Evolutionary conservation across 2,797 vertebrate species (phyloP).

Genomic region (Glossophaga mutica): DNA sequence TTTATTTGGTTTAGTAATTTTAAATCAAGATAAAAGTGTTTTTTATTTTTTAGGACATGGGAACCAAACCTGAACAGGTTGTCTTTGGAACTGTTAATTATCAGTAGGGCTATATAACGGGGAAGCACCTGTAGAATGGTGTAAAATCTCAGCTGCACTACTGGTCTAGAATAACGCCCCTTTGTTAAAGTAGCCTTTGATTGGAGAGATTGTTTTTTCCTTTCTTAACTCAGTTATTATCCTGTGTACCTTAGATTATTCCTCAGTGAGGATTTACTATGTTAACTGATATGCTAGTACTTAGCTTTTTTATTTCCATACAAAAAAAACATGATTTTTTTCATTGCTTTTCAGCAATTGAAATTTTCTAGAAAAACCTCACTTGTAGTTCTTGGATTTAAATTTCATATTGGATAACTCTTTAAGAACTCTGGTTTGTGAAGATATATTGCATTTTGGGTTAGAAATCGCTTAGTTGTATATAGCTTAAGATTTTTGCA

Average conservation of each 20-base stretch:
- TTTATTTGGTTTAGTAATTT: constrained; percentile 35
- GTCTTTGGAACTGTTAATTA: not conserved
- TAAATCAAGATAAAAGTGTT: not conserved
- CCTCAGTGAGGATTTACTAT: not conserved
- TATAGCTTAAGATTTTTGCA: not conserved
- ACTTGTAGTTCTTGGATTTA: constrained; percentile 27
- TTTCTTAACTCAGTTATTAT: not conserved
- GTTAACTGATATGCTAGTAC: not conserved
- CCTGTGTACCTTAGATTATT: not conserved
- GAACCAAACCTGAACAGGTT: not conserved
- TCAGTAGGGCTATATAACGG: not conserved
- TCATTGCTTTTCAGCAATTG: not conserved
- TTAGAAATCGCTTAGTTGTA: constrained; percentile 34
- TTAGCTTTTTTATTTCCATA: constrained; percentile 42
- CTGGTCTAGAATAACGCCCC: not conserved
- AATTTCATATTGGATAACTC: not conserved
- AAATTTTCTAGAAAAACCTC: constrained; percentile 32
- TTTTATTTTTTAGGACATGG: not conserved
- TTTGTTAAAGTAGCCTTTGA: not conserved
- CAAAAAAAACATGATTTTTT: constrained; percentile 15
- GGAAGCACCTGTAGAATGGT: not conserved
- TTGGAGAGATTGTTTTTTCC: not conserved
- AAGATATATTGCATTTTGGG: not conserved
- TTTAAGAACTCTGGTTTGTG: not conserved
- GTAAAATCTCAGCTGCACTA: not conserved